A percentile compares a stretch with the other conserved stretches of the same genome.
Evolutionary conservation across 2,113 vertebrate species (phyloP).

Genomic region (Phalacrocorax brasilianus): DNA sequence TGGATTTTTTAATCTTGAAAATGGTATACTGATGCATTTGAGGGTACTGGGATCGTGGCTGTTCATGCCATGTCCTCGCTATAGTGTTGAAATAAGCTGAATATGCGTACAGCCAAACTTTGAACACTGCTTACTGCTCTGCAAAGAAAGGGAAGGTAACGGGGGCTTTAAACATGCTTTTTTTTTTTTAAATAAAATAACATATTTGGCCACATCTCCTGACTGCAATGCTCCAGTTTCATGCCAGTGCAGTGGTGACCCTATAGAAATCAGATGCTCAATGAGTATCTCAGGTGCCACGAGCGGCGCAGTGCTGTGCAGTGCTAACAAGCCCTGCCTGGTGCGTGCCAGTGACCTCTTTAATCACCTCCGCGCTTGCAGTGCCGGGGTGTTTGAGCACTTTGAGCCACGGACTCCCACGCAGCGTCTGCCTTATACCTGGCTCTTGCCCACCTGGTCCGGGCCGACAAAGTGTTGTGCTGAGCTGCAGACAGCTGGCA

Average conservation of each 20-base stretch:
- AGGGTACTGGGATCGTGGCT: not conserved
- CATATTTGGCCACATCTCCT: not conserved
- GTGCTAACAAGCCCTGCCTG: not conserved
- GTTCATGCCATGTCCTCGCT: not conserved
- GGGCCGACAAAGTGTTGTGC: not conserved
- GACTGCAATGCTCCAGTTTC: not conserved
- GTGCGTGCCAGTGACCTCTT: not conserved
- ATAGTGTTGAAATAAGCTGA: accelerated
- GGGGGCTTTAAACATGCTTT: accelerated
- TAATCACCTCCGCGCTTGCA: not conserved
- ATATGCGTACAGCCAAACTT: accelerated
- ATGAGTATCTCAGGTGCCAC: not conserved
- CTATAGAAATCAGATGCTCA: not conserved
- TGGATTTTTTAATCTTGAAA: not conserved
- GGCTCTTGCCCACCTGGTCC: not conserved
- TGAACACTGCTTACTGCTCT: not conserved
- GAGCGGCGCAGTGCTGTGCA: not conserved
- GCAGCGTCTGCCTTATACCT: not conserved
- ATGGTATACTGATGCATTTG: not conserved
- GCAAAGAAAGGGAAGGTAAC: not conserved
- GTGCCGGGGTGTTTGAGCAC: accelerated
- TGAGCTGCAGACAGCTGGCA: not conserved
- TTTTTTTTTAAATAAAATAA: not conserved
- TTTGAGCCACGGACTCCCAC: not conserved
- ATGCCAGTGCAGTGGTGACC: not conserved